Evolutionary conservation across 1,140 invertebrate species (phyloP), one percentile per base, ranked within the genome.

Genomic region (Globodera rostochiensis): DNA sequence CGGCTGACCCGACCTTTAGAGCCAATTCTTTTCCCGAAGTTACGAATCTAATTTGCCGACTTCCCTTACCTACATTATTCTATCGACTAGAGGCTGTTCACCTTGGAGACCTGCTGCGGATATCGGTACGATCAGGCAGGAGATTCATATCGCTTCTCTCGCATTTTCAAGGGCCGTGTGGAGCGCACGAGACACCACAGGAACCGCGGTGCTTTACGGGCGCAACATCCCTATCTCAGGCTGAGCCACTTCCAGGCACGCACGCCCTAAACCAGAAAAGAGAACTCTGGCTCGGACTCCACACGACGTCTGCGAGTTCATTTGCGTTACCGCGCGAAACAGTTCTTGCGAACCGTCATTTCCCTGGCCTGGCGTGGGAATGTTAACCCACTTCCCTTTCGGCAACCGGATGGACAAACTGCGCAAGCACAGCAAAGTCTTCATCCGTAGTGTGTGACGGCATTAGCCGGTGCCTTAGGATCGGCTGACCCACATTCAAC

Each of bases 1-100:
- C 92, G 92, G 93, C 92, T 90, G 91, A 90, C 92, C 91, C 92
- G 91, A 91, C 92, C 93, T 92, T 93, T 92, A 94, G 93, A 94
- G 57, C 57, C 57, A 60, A 60, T 60, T 60, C 57, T 60, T 60
- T 60, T 60, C 57, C 93, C 93, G 91, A 94, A 93, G 93, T 93
- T 94, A 94, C 93, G 93, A 93, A 94, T 94, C 93, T 91, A 93
- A 92, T 93, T 94, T 94, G 91, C 91, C 92, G 92, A 94, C 93
- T 94, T 94, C 93, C 93, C 93, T 94, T 94, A 94, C 92, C 94
- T 94, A 94, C 93, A 94, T 94, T 94, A 92, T 92, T 94, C 93
- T 93, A 94, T 94, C 93, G 88, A 94, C 93, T 93, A 94, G 93
- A 94, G 94, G 93, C 93, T 94, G 91, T 93, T 94, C 92, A 94